phyloP scores from a whole-genome alignment of 2,113 vertebrate species.

The Poeciliopsis prolifica region DNA sequence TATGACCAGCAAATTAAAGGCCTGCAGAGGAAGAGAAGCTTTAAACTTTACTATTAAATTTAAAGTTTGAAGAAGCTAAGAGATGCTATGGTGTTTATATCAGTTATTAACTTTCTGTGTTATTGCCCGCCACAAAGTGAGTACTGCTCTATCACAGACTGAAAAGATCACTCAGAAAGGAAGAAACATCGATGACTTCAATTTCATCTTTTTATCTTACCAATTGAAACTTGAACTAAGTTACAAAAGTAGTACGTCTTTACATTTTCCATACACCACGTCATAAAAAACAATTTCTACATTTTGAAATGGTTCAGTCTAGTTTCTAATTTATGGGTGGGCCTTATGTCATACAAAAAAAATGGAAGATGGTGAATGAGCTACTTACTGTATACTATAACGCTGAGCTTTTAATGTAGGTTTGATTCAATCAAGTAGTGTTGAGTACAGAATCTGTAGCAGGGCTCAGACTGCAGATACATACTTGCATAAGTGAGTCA shows the following conservation, averaged over 20 bases:
- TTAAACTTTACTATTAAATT: background rate
- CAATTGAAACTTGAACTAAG: background rate
- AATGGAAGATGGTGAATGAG: slow-evolving; percentile 6
- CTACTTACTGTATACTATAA: slow-evolving; percentile 11
- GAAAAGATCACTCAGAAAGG: background rate
- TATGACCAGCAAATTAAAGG: background rate
- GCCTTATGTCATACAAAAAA: background rate
- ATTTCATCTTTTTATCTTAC: too few relatives aligned
- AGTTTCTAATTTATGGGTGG: background rate
- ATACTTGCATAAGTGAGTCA: slow-evolving; percentile 67
- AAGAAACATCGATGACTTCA: too few relatives aligned
- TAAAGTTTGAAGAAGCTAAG: background rate
- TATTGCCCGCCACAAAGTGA: too few relatives aligned
- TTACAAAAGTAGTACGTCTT: background rate
- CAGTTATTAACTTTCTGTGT: background rate
- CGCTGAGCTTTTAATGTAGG: slow-evolving; percentile 41
- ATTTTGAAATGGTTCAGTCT: background rate
- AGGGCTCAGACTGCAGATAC: slow-evolving; percentile 45
- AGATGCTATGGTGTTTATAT: background rate
- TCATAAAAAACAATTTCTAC: background rate
- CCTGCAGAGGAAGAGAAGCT: background rate
- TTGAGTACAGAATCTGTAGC: slow-evolving; percentile 36
- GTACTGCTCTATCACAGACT: too few relatives aligned
- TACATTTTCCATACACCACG: background rate
- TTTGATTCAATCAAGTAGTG: slow-evolving; percentile 56